Evolutionary conservation across 2,888 invertebrate species (phyloP), one percentile per base, ranked within the genome.

Genomic region (Xanthia togata): DNA sequence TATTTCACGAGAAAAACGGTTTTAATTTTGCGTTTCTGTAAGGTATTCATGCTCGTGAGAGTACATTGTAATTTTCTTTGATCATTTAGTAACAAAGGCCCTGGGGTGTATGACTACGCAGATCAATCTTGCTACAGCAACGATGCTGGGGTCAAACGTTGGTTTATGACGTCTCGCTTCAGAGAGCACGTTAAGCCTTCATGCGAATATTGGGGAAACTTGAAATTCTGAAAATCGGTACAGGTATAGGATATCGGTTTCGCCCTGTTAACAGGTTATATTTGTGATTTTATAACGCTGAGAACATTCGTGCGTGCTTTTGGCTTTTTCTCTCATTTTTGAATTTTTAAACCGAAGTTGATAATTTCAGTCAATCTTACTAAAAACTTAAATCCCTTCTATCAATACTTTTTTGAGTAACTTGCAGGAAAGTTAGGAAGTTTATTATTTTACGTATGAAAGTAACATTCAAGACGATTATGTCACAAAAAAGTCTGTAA

Each of bases 1-100:
- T 44, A 4, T 44, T 44, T 44, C 12, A 44, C 44, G 44, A 41
- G 41, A 41, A 41, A 41, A 41, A 41, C 41, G 11, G 11, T 41
- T 41, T 44, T 14, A 12, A 44, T 12, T 44, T 44, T 44, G 4
- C 44, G 41, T 41, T 9, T 41, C 41, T 9, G 11, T 41, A 12
- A 41, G 41, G 44, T 44, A 44, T 12, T 44, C 12, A 44, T 44
- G 44, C 44, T 44, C 44, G 12, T 8, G 44, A 44, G 3, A 20
- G 26, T 55, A 14, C 44, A 70, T 47, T 67, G 17, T 70, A 57
- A 76, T 60, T 81, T 81, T 65, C 82, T 82, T 76, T 76, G 65
- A 80, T 79, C 63, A 65, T 81, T 79, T 50, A 4, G 2, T 57
- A 68, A 38, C 6, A 69, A 81, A 23, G 8, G 53, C 35, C 23